These are phyloP conservation scores for Nomada ruficornis DNA, from an alignment of 2,888 invertebrate genomes.

Conservation along the genomic window DNA sequence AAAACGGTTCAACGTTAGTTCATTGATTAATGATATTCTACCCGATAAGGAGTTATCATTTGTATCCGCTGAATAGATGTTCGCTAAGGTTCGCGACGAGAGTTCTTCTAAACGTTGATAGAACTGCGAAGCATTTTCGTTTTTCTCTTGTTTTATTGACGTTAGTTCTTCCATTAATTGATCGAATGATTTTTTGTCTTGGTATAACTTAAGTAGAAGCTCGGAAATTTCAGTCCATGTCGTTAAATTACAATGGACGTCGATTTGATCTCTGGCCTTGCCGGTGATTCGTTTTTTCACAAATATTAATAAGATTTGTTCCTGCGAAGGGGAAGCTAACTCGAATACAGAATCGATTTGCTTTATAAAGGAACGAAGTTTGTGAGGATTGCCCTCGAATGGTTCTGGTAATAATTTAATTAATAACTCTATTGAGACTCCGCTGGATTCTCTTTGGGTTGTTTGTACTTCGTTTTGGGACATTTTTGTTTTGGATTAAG, in stretches of 20 bases:
- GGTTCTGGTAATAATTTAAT: not conserved
- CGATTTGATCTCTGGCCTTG: constrained; percentile 26
- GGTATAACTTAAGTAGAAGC: not conserved
- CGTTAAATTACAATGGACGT: constrained; percentile 11
- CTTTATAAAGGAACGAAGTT: constrained; percentile 13
- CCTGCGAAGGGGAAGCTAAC: not conserved
- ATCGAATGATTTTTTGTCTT: constrained; percentile 10
- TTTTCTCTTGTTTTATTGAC: not conserved
- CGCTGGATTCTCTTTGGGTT: not conserved
- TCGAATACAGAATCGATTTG: constrained; percentile 5
- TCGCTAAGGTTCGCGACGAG: not conserved
- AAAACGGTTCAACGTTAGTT: constrained; percentile 21
- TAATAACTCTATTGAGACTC: not conserved
- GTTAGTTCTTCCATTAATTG: constrained; percentile 25
- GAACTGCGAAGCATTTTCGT: constrained; percentile 14
- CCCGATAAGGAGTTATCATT: not conserved
- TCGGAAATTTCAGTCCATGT: constrained; percentile 11
- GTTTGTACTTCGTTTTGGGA: not conserved
- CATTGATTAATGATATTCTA: constrained; percentile 8
- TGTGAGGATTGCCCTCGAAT: constrained; percentile 10
- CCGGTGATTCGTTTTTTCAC: constrained; percentile 16
- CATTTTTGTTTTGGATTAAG: not conserved
- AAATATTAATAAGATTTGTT: constrained; percentile 2
- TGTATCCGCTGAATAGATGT: not conserved
- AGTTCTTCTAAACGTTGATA: constrained; percentile 30